A percentile compares a stretch with the other conserved stretches of the same genome.
Conservation (phyloP, 1,140 invertebrate genomes). For the Drepana arcuata region DNA sequence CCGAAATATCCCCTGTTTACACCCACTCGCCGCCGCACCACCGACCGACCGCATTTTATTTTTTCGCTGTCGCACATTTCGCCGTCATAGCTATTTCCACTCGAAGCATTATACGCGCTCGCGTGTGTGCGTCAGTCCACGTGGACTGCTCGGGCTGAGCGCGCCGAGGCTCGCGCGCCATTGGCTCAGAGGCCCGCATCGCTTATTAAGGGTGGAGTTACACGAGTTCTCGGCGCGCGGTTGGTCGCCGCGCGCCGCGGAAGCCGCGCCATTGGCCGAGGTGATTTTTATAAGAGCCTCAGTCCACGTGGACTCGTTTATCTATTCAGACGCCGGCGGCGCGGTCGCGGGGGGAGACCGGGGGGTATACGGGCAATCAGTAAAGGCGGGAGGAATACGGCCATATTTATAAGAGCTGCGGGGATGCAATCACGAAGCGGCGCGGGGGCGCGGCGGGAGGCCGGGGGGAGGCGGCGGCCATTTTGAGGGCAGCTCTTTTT, state of each 20-base stretch:
- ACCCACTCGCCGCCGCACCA: conserved; percentile 63
- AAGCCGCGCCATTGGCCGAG: conserved; percentile 44
- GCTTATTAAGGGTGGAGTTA: conserved; percentile 73
- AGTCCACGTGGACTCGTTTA: conserved; percentile 73
- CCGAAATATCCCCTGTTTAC: conserved; percentile 70
- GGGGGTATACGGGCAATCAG: conserved; percentile 73
- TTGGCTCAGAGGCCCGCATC: conserved; percentile 52
- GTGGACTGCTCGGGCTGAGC: conserved; percentile 60
- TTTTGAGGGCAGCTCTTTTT: conserved; percentile 73
- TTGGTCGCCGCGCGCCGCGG: conserved; percentile 34
- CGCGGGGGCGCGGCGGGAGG: conserved; percentile 51
- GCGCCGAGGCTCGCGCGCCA: conserved; percentile 28
- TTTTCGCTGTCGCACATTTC: conserved; percentile 73
- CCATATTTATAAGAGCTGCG: conserved; percentile 73
- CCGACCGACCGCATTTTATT: conserved; percentile 71
- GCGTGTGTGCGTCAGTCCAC: conserved; percentile 64
- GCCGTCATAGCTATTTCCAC: conserved; percentile 72
- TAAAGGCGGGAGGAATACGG: conserved; percentile 72
- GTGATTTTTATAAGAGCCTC: conserved; percentile 68
- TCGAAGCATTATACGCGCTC: conserved; percentile 68
- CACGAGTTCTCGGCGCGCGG: conserved; percentile 33
- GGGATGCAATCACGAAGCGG: conserved; percentile 73
- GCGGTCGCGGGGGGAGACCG: conserved; percentile 65
- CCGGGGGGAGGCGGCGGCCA: conserved; percentile 63
- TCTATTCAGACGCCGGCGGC: conserved; percentile 72